Conservation (phyloP, 2,888 invertebrate species). For the Neuroscelio doddi region DNA sequence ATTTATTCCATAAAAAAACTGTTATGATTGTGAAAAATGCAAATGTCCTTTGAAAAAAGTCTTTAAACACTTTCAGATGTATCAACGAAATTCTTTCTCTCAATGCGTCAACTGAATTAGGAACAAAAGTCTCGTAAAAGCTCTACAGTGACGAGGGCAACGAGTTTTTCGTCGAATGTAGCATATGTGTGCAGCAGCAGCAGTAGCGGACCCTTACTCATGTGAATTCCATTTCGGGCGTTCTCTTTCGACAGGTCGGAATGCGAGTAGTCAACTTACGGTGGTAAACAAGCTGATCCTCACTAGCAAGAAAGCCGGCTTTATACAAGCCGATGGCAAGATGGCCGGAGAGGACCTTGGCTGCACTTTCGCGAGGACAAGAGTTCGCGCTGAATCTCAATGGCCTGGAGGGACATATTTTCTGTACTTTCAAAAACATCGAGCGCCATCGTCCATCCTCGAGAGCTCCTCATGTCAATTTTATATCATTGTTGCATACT, state of each 20-base stretch:
- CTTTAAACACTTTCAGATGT: no score
- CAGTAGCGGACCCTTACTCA: no score
- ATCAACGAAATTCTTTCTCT: no score
- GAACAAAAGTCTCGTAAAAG: no score
- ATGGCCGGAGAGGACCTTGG: constrained; percentile 54
- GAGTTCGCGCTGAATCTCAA: constrained; percentile 63
- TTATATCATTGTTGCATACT: no score
- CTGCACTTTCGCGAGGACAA: constrained; percentile 65
- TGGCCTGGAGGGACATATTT: constrained; percentile 48
- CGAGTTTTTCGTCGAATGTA: constrained; percentile 40
- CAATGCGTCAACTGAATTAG: no score
- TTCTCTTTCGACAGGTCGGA: constrained; percentile 38
- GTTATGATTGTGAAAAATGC: no score
- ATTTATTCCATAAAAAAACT: no score
- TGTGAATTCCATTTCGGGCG: constrained; percentile 41
- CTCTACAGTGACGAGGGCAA: constrained; percentile 31
- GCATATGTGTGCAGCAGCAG: constrained; percentile 20
- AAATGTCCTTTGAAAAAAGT: no score
- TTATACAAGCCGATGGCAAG: constrained; percentile 18
- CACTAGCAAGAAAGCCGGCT: constrained; percentile 1
- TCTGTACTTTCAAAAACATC: constrained; percentile 48
- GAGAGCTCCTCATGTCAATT: neutral
- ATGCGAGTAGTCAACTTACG: constrained; percentile 30
- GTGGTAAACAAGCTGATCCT: constrained; percentile 31
- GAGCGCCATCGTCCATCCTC: constrained; percentile 26